Evolutionary conservation across 2,113 vertebrate species (phyloP).

Genomic region (Acanthisitta chloris): DNA sequence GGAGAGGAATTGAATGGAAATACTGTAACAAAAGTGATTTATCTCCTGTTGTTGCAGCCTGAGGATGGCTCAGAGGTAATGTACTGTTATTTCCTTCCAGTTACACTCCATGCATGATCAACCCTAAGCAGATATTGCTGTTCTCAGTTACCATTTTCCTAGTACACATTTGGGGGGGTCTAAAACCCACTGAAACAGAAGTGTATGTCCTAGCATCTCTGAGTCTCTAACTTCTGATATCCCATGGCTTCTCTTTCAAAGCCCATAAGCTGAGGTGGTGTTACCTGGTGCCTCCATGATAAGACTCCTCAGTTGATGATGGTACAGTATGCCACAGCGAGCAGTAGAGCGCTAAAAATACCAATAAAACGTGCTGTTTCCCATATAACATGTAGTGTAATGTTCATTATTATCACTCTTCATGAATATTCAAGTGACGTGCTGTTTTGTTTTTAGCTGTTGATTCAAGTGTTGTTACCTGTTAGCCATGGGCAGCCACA

Average conservation of each 20-base stretch:
- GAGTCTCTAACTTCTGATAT: conserved; percentile 36
- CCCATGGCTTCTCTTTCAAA: conserved; percentile 61
- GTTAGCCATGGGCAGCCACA: not conserved
- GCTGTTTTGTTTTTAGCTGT: not conserved
- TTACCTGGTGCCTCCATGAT: conserved; percentile 6
- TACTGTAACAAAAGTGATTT: not conserved
- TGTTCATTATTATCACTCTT: not conserved
- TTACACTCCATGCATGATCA: not conserved
- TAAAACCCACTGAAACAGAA: not conserved
- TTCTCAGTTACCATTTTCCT: not conserved
- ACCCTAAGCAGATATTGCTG: not conserved
- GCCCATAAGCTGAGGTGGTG: conserved; percentile 57
- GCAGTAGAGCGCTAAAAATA: not conserved
- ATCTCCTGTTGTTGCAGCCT: conserved; percentile 50
- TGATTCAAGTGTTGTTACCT: not conserved
- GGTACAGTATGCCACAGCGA: not conserved
- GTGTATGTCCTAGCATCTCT: not conserved
- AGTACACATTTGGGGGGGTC: not conserved
- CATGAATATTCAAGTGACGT: not conserved
- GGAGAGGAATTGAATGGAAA: not conserved
- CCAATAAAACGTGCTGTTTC: not conserved
- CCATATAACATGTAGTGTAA: not conserved
- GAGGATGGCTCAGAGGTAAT: conserved; percentile 58
- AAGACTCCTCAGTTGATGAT: conserved; percentile 36
- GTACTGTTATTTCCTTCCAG: not conserved